Evolutionary conservation across 2,888 invertebrate species (phyloP).

Genomic region (Rhodophaea formosa): DNA sequence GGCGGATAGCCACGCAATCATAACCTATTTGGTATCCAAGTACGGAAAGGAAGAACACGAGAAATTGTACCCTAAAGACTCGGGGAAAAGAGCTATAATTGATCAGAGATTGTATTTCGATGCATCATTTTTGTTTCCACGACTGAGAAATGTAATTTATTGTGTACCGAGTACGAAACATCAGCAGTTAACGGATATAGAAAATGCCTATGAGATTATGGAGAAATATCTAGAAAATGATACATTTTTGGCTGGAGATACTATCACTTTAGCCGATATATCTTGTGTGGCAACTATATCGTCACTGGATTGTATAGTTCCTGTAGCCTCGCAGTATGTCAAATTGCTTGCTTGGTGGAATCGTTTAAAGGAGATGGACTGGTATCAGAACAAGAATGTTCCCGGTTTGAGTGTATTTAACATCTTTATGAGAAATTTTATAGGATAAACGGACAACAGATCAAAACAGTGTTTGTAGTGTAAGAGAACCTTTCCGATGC

Average conservation of each 20-base stretch:
- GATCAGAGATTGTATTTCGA: conserved; percentile 49
- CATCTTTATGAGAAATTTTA: conserved; percentile 19
- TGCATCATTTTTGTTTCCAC: conserved; percentile 45
- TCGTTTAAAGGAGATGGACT: conserved; percentile 36
- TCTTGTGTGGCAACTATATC: conserved; percentile 48
- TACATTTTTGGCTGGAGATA: conserved; percentile 38
- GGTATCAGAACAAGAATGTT: conserved; percentile 42
- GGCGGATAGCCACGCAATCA: conserved; percentile 50
- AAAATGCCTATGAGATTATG: conserved; percentile 43
- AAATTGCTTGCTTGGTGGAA: neutral
- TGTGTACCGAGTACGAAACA: conserved; percentile 24
- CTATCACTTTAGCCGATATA: conserved; percentile 48
- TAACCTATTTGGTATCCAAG: conserved; percentile 44
- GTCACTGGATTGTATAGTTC: conserved; percentile 31
- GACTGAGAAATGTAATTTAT: conserved; percentile 28
- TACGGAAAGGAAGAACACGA: conserved; percentile 34
- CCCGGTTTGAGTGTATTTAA: conserved; percentile 32
- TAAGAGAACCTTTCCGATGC: too few relatives aligned
- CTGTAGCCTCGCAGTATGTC: neutral
- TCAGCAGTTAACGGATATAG: conserved; percentile 35
- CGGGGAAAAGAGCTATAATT: conserved; percentile 36
- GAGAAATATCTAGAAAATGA: conserved; percentile 42
- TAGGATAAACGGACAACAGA: neutral
- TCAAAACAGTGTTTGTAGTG: too few relatives aligned
- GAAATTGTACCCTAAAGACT: conserved; percentile 43